These are phyloP conservation scores for Andrena haemorrhoa DNA, from an alignment of 2,888 invertebrate genomes.

Conservation along the genomic window DNA sequence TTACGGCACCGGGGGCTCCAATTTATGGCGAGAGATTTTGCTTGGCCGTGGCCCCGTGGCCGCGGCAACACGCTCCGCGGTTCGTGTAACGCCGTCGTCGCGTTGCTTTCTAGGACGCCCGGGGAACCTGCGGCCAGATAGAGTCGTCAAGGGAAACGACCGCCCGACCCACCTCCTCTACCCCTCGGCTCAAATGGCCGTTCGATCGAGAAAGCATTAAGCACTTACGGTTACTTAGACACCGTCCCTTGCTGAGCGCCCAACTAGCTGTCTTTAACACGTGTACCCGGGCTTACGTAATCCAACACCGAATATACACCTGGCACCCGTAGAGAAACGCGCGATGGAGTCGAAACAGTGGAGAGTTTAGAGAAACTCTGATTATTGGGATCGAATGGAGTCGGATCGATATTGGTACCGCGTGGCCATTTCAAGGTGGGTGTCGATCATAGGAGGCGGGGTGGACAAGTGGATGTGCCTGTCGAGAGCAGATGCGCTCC, in stretches of 20 bases:
- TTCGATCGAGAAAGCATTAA: conserved; percentile 48
- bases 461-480: conserved; percentile 62
- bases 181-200: conserved; percentile 33
- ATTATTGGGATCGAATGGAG: conserved; percentile 27
- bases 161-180: not conserved
- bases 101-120: conserved; percentile 49
- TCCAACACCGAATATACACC: conserved; percentile 25
- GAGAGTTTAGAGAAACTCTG: not conserved
- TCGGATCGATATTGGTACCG: conserved; percentile 41
- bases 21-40: conserved; percentile 67
- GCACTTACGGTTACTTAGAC: conserved; percentile 36
- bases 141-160: conserved; percentile 46
- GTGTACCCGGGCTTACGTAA: conserved; percentile 18
- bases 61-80: not conserved
- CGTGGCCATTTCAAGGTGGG: conserved; percentile 13
- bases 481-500: conserved; percentile 67
- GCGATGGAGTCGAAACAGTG: conserved; percentile 17
- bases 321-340: too few species aligned
- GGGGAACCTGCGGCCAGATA: conserved; percentile 27
- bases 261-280: conserved; percentile 5
- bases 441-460: conserved; percentile 55
- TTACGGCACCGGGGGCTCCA: conserved; percentile 58
- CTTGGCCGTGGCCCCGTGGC: conserved; percentile 23
- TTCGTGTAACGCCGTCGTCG: conserved; percentile 3
- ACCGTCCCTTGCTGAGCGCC: not conserved